Evolutionary conservation across 64 coral and sea anemone species (phyloP).

Genomic region (Pocillopora verrucosa): DNA sequence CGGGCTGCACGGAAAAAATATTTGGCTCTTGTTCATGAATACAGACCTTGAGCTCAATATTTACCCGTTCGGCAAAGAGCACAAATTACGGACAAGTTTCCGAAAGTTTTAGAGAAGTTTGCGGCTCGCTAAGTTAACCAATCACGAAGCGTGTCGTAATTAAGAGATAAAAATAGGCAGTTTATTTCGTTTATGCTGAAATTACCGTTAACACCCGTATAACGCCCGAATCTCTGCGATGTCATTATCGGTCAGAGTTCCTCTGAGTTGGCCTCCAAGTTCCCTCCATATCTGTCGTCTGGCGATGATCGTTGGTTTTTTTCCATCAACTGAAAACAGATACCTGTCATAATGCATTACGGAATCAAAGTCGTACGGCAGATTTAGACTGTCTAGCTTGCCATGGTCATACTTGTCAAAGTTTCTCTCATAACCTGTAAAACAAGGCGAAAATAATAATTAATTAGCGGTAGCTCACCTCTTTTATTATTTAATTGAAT

Average conservation of each 20-base stretch:
- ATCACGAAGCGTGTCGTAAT: too few relatives aligned
- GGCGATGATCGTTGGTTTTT: constrained; percentile 69
- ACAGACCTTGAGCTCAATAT: too few relatives aligned
- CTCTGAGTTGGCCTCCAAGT: constrained; percentile 77
- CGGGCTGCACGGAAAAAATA: too few relatives aligned
- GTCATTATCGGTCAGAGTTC: constrained; percentile 64
- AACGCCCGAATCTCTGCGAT: constrained; percentile 58
- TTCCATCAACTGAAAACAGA: constrained; percentile 57
- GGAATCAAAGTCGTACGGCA: constrained; percentile 71
- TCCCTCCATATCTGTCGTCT: constrained; percentile 49
- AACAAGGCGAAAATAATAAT: background rate
- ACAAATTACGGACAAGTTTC: too few relatives aligned
- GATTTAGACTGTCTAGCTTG: constrained; percentile 46
- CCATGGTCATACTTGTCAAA: constrained; percentile 82
- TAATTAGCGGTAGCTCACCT: background rate
- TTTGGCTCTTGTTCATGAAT: too few relatives aligned
- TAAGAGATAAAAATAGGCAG: too few relatives aligned
- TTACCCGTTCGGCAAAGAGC: too few relatives aligned
- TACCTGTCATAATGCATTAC: constrained; percentile 86
- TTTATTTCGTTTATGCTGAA: too few relatives aligned
- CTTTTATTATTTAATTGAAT: too few relatives aligned
- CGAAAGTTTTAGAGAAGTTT: too few relatives aligned
- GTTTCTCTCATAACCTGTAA: constrained; percentile 57
- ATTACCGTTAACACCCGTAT: constrained; percentile 50
- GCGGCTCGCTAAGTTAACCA: too few relatives aligned